Percentiles rank a stretch among this genome's conserved stretches.
phyloP scores from a whole-genome alignment of 2,797 vertebrate species.

The Cercopithecus petaurista region DNA sequence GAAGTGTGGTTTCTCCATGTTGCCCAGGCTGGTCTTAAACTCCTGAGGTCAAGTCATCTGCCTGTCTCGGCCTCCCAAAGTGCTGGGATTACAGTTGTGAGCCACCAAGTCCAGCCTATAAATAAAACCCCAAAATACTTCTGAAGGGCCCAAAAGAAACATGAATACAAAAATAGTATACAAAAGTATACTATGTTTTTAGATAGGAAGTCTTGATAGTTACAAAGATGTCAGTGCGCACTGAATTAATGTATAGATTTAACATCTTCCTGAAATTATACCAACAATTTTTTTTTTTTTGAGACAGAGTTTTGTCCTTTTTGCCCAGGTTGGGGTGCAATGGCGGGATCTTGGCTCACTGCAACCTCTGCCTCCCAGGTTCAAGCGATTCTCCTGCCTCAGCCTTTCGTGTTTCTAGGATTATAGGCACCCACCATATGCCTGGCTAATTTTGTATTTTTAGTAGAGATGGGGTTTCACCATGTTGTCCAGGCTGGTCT shows the following conservation, averaged over 20 bases:
- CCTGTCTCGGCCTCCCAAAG: background rate
- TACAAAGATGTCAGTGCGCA: background rate
- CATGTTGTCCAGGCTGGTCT: background rate
- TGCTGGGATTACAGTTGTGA: background rate
- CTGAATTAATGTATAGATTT: background rate
- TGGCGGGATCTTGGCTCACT: background rate
- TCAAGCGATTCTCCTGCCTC: background rate
- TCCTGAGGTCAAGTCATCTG: background rate
- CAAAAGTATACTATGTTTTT: background rate
- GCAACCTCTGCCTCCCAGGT: background rate
- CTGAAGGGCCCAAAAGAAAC: background rate
- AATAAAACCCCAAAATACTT: conserved; percentile 19
- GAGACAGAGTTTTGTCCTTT: background rate
- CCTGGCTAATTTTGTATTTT: background rate
- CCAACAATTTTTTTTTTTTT: background rate
- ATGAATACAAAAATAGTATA: background rate
- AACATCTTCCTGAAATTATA: background rate
- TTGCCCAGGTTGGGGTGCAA: background rate
- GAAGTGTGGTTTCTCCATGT: background rate
- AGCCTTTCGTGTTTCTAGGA: background rate
- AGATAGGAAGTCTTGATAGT: background rate
- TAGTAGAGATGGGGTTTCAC: background rate
- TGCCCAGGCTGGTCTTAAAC: background rate
- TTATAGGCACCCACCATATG: background rate
- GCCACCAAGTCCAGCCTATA: background rate